These are phyloP conservation scores for Mesochorus sp. DNA, from an alignment of 2,888 invertebrate genomes.

Conservation along the genomic window DNA sequence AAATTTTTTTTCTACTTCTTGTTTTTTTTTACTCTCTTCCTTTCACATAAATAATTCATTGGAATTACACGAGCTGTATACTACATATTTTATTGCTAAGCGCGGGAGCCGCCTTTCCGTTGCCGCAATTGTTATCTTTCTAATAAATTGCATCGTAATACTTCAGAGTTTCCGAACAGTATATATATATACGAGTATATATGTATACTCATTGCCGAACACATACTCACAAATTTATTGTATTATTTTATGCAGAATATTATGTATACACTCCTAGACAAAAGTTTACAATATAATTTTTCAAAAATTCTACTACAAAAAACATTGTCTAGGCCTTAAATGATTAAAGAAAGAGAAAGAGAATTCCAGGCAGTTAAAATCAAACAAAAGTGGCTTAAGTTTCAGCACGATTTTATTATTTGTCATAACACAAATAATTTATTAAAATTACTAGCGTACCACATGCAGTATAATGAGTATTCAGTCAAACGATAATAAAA, in stretches of 20 bases:
- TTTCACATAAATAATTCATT: conserved; percentile 39
- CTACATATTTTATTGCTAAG: conserved; percentile 5
- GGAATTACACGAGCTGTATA: background rate
- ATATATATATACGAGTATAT: background rate
- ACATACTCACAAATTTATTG: conserved; percentile 17
- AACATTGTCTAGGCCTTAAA: too few relatives aligned
- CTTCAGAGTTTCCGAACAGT: conserved; percentile 2
- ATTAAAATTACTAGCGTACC: too few relatives aligned
- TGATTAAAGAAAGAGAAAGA: too few relatives aligned
- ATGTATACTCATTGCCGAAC: background rate
- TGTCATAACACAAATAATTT: too few relatives aligned
- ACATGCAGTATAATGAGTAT: too few relatives aligned
- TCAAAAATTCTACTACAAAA: too few relatives aligned
- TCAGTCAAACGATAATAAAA: too few relatives aligned
- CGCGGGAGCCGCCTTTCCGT: conserved; percentile 28
- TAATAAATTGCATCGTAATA: conserved; percentile 37
- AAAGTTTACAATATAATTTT: too few relatives aligned
- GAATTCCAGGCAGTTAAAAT: too few relatives aligned
- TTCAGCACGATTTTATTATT: too few relatives aligned
- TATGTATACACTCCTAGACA: too few relatives aligned
- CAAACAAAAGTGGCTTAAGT: too few relatives aligned
- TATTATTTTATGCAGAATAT: background rate
- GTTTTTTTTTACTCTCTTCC: conserved; percentile 26
- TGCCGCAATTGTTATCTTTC: conserved; percentile 53
- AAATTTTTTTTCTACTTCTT: conserved; percentile 7